Percentiles rank a stretch among this genome's conserved stretches.
Evolutionary conservation across 2,888 invertebrate genomes (phyloP).

Genomic region (Aporophyla lueneburgensis): DNA sequence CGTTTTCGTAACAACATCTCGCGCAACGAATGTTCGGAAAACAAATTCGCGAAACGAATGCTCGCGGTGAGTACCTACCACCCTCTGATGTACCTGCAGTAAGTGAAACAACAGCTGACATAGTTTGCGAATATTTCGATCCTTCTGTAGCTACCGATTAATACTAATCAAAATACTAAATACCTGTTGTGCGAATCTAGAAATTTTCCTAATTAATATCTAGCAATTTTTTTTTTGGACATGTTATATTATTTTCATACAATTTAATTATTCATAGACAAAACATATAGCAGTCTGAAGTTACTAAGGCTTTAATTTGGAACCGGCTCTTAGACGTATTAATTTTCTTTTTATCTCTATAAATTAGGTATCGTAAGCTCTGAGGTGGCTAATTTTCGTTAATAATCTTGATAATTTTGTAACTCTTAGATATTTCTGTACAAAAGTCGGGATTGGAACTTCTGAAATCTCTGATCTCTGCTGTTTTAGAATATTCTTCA

Average conservation of each 20-base stretch:
- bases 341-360: neutral
- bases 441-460: neutral
- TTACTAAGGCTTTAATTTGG: neutral
- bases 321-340: neutral
- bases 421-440: neutral
- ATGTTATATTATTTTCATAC: neutral
- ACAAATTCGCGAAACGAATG: neutral
- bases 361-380: neutral
- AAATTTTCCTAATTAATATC: neutral
- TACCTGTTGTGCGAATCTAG: neutral
- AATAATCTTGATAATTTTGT: neutral
- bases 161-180: no score
- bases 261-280: neutral
- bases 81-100: neutral
- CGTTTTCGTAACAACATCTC: neutral
- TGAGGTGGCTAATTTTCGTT: neutral
- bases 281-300: neutral
- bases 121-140: neutral
- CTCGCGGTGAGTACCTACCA: neutral
- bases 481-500: neutral
- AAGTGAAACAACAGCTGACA: neutral
- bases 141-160: neutral
- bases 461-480: neutral
- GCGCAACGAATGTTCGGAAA: neutral
- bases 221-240: neutral